Percentiles rank a stretch among this genome's conserved stretches.
These are phyloP conservation scores for Ochotona princeps DNA, from an alignment of 2,113 vertebrate species.

Conservation along the genomic window DNA sequence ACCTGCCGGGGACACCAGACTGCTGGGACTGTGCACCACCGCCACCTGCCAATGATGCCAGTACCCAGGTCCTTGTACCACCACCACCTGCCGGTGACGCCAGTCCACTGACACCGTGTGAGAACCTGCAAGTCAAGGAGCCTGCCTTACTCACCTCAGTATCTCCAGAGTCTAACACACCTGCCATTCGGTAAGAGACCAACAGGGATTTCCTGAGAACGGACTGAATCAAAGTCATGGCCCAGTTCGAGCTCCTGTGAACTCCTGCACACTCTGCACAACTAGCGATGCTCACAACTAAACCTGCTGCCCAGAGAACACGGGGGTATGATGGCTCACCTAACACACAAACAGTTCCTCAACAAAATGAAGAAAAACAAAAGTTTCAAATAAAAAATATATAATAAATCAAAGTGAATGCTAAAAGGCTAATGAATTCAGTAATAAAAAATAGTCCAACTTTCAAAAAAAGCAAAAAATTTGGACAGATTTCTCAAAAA, in stretches of 20 bases:
- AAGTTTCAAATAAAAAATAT: background rate
- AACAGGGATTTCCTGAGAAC: background rate
- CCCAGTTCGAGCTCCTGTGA: background rate
- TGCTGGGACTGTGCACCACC: no score
- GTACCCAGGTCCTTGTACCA: background rate
- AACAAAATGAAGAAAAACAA: constrained; percentile 6
- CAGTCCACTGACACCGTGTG: background rate
- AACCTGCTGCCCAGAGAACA: background rate
- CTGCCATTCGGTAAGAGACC: background rate
- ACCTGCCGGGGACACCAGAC: no score
- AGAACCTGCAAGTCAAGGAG: background rate
- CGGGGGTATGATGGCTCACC: background rate
- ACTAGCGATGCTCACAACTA: background rate
- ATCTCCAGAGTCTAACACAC: background rate
- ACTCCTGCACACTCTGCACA: background rate
- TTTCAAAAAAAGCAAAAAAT: background rate
- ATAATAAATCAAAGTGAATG: constrained; percentile 2
- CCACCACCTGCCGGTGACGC: background rate
- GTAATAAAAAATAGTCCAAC: background rate
- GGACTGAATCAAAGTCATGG: background rate
- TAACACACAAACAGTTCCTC: background rate
- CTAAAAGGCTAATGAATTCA: constrained; percentile 25
- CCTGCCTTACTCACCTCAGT: background rate
- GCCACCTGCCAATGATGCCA: no score
- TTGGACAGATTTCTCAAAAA: background rate